A percentile compares a stretch with the other conserved stretches of the same genome.
Conservation (phyloP, 2,797 vertebrate genomes). For the Chiloscyllium punctatum region DNA sequence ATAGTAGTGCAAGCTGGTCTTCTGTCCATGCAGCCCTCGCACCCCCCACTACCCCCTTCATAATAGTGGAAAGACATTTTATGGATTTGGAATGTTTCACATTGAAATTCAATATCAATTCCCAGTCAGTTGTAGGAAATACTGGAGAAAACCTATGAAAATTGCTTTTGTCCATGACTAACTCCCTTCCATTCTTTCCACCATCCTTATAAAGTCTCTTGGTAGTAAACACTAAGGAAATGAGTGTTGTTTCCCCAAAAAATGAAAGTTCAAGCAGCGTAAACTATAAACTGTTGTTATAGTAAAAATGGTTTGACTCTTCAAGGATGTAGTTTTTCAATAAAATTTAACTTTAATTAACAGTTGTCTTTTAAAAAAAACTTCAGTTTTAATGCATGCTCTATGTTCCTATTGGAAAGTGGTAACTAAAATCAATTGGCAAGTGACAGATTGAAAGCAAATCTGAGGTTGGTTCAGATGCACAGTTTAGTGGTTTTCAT, state of each 20-base stretch:
- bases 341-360: background rate
- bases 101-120: background rate
- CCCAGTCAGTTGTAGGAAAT: background rate
- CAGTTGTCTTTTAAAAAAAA: background rate
- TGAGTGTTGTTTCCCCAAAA: background rate
- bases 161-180: background rate
- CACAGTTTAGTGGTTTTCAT: background rate
- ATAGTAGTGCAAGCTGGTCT: background rate
- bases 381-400: background rate
- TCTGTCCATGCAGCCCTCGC: background rate
- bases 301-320: conserved; percentile 33
- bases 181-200: background rate
- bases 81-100: background rate
- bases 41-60: background rate
- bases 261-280: background rate
- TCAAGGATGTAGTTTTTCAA: background rate
- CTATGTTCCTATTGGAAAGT: background rate
- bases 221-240: background rate
- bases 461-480: background rate
- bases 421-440: background rate
- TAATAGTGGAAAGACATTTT: background rate
- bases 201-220: background rate
- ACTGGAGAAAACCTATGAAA: background rate
- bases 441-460: background rate
- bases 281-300: background rate